Evolutionary conservation across 1,140 invertebrate genomes (phyloP).

Genomic region (Galendromus occidentalis): DNA sequence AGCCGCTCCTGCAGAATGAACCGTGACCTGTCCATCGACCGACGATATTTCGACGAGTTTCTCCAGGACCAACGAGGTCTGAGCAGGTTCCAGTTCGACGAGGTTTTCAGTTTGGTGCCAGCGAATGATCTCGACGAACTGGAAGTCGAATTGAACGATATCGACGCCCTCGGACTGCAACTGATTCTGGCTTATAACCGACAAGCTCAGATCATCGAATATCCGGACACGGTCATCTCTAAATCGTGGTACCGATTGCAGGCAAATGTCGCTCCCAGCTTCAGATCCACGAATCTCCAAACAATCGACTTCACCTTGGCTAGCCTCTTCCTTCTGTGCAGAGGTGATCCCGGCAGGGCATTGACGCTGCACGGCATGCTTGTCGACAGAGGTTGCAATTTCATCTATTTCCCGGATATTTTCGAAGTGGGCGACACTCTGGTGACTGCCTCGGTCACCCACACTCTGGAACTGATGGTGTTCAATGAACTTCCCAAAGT

Average conservation of each 20-base stretch:
- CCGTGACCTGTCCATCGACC: background rate
- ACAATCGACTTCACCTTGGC: background rate
- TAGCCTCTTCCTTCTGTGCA: background rate
- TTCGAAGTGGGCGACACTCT: background rate
- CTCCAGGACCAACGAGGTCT: background rate
- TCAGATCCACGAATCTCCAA: background rate
- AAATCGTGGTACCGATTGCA: background rate
- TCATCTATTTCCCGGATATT: background rate
- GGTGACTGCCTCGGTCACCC: background rate
- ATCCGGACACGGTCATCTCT: background rate
- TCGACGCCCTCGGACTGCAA: background rate
- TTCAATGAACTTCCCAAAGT: background rate
- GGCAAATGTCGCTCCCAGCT: background rate
- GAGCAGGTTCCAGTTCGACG: background rate
- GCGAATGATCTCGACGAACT: background rate
- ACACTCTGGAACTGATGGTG: background rate
- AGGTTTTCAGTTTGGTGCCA: background rate
- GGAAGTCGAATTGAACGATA: background rate
- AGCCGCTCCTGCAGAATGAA: background rate
- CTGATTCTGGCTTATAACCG: background rate
- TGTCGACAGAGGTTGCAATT: background rate
- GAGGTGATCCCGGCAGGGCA: background rate
- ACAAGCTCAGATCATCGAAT: background rate
- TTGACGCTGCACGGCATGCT: background rate
- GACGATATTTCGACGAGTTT: background rate